phyloP scores from a whole-genome alignment of 2,113 vertebrate species.

The Gorsachius goisagi region DNA sequence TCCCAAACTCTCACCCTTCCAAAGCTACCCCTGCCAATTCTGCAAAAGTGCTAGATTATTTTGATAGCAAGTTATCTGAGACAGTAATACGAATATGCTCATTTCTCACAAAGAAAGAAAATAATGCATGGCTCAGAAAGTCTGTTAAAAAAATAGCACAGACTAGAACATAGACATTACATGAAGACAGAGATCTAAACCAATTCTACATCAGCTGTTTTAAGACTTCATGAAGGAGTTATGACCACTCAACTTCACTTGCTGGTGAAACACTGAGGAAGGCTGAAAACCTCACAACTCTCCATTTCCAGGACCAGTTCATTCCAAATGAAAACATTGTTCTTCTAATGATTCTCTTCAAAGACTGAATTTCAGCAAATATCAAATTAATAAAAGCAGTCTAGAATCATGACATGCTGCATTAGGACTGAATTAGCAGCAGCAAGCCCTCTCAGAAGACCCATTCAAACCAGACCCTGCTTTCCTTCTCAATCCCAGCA shows the following conservation, averaged over 20 bases:
- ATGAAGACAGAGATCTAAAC: not conserved
- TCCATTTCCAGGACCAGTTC: not conserved
- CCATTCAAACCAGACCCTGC: not conserved
- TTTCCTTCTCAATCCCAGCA: not conserved
- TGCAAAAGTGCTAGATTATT: constrained; percentile 3
- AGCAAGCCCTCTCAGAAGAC: not conserved
- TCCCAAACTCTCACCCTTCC: constrained; percentile 4
- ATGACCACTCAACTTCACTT: not conserved
- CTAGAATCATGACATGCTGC: not conserved
- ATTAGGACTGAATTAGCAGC: not conserved
- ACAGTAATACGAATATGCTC: constrained; percentile 10
- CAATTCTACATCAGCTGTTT: not conserved
- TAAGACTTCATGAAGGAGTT: not conserved
- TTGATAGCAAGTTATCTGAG: not conserved
- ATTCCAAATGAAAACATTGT: not conserved
- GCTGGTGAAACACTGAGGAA: not conserved
- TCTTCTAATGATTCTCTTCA: not conserved
- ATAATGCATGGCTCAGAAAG: not conserved
- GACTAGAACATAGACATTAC: not conserved
- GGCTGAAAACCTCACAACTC: not conserved
- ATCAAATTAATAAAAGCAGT: not conserved
- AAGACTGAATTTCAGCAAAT: not conserved
- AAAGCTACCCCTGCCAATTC: not conserved
- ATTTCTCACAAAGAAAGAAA: not conserved
- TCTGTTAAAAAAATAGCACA: not conserved